Conservation (phyloP, 2,797 vertebrate genomes). For the Danio kyathit region DNA sequence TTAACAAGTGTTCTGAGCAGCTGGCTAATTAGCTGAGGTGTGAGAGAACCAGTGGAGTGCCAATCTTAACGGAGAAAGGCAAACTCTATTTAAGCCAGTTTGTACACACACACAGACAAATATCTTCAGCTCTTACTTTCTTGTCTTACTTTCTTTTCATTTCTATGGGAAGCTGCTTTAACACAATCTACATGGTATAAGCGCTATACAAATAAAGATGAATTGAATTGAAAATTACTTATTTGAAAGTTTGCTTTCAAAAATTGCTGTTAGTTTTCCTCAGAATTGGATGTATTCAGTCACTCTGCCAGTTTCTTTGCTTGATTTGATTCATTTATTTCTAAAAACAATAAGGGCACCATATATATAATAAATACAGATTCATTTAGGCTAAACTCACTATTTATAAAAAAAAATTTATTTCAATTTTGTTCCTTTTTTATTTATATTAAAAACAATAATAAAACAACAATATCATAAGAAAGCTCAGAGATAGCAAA, state of each 20-base stretch:
- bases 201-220: no score
- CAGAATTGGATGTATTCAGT: background rate
- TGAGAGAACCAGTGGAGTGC: conserved; percentile 66
- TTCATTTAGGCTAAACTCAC: background rate
- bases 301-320: background rate
- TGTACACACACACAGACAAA: background rate
- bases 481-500: no score
- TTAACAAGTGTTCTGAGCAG: conserved; percentile 73
- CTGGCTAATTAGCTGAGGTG: conserved; percentile 76
- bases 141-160: no score
- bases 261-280: background rate
- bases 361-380: no score
- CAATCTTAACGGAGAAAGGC: conserved; percentile 68
- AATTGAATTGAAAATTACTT: no score
- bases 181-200: no score
- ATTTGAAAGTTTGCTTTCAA: background rate
- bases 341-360: no score
- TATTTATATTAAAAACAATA: no score
- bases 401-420: no score
- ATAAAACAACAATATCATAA: no score
- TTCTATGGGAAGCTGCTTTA: no score
- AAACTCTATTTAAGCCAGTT: conserved; percentile 48
- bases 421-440: background rate
- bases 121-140: background rate
- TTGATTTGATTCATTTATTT: background rate